phyloP scores from a whole-genome alignment of 2,797 vertebrate species.

The Oryzias sinensis region DNA sequence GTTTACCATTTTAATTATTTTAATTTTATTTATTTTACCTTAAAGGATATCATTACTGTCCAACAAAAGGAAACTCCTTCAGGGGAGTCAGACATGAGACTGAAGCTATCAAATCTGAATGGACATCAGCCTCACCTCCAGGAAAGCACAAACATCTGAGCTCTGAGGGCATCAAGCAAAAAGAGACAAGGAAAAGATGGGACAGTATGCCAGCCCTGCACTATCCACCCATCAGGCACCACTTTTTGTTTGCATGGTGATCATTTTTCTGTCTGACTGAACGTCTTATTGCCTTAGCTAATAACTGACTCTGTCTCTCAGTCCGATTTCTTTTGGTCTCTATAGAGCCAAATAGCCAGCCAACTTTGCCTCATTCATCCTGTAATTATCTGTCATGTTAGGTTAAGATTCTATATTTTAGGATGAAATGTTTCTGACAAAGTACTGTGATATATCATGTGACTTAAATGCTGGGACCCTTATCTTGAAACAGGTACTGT shows the following conservation, averaged over 20 bases:
- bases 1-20: constrained; percentile 23
- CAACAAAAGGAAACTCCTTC: constrained; percentile 62
- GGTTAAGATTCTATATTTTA: constrained; percentile 46
- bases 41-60: constrained; percentile 65
- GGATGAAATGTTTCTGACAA: constrained; percentile 44
- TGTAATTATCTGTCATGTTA: constrained; percentile 21
- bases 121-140: constrained; percentile 65
- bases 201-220: constrained; percentile 37
- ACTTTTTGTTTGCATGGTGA: constrained; percentile 37
- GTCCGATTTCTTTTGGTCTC: constrained; percentile 35
- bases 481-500: constrained; percentile 43
- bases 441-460: constrained; percentile 45
- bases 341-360: constrained; percentile 41
- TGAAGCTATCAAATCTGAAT: constrained; percentile 59
- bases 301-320: constrained; percentile 20
- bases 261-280: constrained; percentile 45
- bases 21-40: constrained; percentile 41
- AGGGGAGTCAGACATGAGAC: constrained; percentile 53
- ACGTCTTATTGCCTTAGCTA: constrained; percentile 45
- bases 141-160: constrained; percentile 76
- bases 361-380: constrained; percentile 49
- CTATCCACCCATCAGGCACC: constrained; percentile 29
- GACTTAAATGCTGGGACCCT: constrained; percentile 23
- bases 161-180: constrained; percentile 51
- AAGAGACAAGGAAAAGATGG: constrained; percentile 44